Base-by-base conservation (phyloP, 2,797 vertebrate genomes). In the Neoniphon sammara region DNA sequence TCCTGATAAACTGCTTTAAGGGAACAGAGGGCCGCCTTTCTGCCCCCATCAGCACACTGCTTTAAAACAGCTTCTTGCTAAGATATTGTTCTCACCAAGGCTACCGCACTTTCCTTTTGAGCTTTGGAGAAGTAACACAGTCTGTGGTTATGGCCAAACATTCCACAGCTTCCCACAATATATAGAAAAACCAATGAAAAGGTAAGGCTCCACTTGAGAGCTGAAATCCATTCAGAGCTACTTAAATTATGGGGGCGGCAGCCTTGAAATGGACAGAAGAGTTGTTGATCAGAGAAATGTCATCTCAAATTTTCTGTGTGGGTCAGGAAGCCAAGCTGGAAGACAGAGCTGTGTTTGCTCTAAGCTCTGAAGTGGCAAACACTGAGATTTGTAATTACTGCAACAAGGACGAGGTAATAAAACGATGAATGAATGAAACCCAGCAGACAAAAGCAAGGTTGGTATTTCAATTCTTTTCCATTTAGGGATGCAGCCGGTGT, bases 191-290 rank as follows among this genome's bases (percentile, higher is more conserved):
- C 70, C 66, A 18, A n/a, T 0, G 65, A 64, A 80, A 67, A 72
- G 66, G 61, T 66, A 67, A 53, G 63, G 31, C 64, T 73, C 53
- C 77, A 65, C 68, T 73, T 39, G 80, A 81, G 75, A 81, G 79
- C 85, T 84, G 83, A 86, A 78, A 80, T 78, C 85, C 80, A 78
- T 78, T 81, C 46, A 61, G 58, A 83, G 77, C 23, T 61, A 55
- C 77, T 78, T 82, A 57, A 76, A 71, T 82, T 78, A 77, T 50
- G 54, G 60, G 30, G 78, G 59, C 27, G n/a, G 67, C 70, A 50
- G 65, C 71, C 84, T 44, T 77, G 76, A 78, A 82, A 77, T 21
- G 64, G 58, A 78, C 62, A 53, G 70, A 77, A 0, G 2, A 59
- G 75, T 46, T 0, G 77, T 79, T 60, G 68, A 80, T 75, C 75